Evolutionary conservation across 2,113 vertebrate species (phyloP).

Genomic region (Petrocephalus microphthalmus): DNA sequence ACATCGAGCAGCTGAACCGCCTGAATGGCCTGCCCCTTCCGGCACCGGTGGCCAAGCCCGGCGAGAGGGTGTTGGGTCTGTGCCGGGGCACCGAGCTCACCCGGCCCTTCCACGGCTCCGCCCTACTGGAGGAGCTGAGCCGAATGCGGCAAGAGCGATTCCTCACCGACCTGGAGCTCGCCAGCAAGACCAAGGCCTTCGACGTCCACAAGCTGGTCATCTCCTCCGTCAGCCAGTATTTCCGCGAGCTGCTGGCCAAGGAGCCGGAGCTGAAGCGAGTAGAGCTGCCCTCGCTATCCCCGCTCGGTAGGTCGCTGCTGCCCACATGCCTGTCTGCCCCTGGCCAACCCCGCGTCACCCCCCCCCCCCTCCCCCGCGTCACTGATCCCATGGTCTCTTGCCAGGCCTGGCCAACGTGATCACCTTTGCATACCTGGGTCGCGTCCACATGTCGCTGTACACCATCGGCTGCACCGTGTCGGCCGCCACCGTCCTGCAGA

Average conservation of each 20-base stretch:
- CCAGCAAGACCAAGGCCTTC: conserved; percentile 73
- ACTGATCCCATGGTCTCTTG: background rate
- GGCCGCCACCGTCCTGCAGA: conserved; percentile 62
- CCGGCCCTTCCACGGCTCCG: conserved; percentile 55
- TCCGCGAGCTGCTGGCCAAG: conserved; percentile 67
- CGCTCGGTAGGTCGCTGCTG: conserved; percentile 52
- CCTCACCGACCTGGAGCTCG: conserved; percentile 70
- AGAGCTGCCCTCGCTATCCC: conserved; percentile 64
- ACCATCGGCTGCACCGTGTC: conserved; percentile 74
- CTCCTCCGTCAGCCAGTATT: conserved; percentile 70
- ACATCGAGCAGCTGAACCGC: conserved; percentile 63
- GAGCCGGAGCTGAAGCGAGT: conserved; percentile 64
- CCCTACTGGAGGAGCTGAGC: conserved; percentile 68
- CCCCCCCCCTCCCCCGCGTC: too few relatives aligned
- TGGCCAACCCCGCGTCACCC: background rate
- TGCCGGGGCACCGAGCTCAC: conserved; percentile 62
- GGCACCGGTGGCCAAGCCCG: conserved; percentile 58
- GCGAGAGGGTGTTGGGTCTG: conserved; percentile 55
- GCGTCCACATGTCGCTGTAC: conserved; percentile 74
- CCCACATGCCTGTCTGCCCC: background rate
- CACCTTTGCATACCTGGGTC: conserved; percentile 71
- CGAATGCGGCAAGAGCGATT: conserved; percentile 71
- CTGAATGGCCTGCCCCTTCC: conserved; percentile 59
- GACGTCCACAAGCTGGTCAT: conserved; percentile 72
- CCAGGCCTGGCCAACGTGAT: conserved; percentile 67